A percentile compares a stretch with the other conserved stretches of the same genome.
Conservation (phyloP, 2,113 vertebrate species). For the Felis catus region DNA sequence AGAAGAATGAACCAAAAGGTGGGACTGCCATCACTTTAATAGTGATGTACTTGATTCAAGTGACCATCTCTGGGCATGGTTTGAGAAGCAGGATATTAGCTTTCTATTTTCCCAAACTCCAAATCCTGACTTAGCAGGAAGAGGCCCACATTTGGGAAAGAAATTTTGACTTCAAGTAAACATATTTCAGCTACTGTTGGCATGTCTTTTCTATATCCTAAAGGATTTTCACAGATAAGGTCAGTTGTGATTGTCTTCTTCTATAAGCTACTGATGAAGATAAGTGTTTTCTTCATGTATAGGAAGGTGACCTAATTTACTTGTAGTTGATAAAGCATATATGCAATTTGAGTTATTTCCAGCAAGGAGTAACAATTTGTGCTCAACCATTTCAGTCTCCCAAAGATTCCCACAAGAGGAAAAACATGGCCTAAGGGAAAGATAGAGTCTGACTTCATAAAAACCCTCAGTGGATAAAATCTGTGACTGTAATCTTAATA, state of each 20-base stretch:
- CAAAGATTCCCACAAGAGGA: background rate
- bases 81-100: slow-evolving; percentile 33
- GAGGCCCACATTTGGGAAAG: background rate
- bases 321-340: background rate
- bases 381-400: background rate
- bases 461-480: background rate
- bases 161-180: slow-evolving; percentile 27
- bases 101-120: background rate
- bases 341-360: background rate
- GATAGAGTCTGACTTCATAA: background rate
- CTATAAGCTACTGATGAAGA: background rate
- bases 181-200: background rate
- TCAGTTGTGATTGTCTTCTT: background rate
- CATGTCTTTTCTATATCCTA: background rate
- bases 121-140: background rate
- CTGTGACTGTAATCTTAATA: background rate
- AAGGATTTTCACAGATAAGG: background rate
- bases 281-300: background rate
- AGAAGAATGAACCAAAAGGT: slow-evolving; percentile 7
- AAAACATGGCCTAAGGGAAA: slow-evolving; percentile 11
- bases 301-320: background rate
- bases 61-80: background rate
- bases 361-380: background rate
- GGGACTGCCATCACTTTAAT: background rate
- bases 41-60: background rate